Evolutionary conservation across 2,797 vertebrate species (phyloP).

Genomic region (Vireo griseus): DNA sequence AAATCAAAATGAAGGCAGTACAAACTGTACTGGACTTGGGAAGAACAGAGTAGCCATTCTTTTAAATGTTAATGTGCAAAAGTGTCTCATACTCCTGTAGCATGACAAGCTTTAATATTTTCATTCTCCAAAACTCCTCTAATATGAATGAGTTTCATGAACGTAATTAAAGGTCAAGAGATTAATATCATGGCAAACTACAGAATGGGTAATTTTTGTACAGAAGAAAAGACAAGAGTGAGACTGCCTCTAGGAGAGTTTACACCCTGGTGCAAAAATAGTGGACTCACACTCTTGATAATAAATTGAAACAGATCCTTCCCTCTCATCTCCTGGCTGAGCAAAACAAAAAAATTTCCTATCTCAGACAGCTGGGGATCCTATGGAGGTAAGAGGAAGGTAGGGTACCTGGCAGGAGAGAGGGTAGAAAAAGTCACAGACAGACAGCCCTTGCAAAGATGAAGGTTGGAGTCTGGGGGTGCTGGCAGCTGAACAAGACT

Average conservation of each 20-base stretch:
- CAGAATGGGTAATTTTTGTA: background rate
- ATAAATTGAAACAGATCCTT: background rate
- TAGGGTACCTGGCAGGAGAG: background rate
- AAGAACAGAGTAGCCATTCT: background rate
- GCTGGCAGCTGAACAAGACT: background rate
- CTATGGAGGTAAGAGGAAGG: background rate
- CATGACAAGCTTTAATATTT: background rate
- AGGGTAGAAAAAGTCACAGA: background rate
- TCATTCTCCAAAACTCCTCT: background rate
- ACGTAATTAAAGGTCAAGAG: background rate
- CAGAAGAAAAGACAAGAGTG: background rate
- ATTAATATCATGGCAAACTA: background rate
- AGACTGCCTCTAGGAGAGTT: background rate
- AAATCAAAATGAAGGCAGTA: background rate
- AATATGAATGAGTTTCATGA: background rate
- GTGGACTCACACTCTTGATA: background rate
- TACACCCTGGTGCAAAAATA: background rate
- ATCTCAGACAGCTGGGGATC: background rate
- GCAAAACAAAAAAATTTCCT: background rate
- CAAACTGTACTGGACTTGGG: background rate
- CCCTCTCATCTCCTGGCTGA: background rate
- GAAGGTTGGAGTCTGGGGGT: background rate
- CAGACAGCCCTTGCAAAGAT: accelerated
- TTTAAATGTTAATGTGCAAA: background rate
- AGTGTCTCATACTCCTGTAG: background rate